phyloP scores from a whole-genome alignment of 1,140 invertebrate genomes.

The Coptotermes formosanus region DNA sequence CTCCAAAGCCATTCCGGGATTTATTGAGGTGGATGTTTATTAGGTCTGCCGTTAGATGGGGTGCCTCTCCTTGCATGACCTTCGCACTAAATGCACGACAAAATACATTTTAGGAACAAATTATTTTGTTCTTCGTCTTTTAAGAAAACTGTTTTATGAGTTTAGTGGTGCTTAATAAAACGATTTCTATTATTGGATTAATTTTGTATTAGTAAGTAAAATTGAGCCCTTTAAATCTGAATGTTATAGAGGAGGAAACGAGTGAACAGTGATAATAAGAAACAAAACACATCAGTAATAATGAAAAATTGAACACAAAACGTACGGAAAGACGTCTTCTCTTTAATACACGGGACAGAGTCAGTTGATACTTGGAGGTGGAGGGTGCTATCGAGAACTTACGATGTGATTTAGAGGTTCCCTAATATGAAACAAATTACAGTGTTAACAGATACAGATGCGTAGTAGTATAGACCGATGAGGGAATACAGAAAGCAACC shows the following conservation, averaged over 20 bases:
- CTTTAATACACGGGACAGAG: conserved; percentile 39
- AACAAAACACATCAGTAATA: conserved; percentile 31
- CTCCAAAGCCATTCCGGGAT: conserved; percentile 35
- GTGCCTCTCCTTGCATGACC: conserved; percentile 32
- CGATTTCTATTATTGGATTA: conserved; percentile 1
- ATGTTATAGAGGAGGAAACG: conserved; percentile 35
- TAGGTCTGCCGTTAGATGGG: conserved; percentile 20
- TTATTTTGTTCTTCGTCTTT: background rate
- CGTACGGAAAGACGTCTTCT: conserved; percentile 24
- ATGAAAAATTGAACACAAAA: conserved; percentile 27
- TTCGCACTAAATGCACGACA: conserved; percentile 36
- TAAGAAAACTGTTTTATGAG: background rate
- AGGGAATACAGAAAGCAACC: conserved; percentile 20
- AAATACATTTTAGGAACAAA: conserved; percentile 36
- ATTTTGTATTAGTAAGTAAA: background rate
- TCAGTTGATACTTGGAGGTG: conserved; percentile 55
- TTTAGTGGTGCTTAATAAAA: conserved; percentile 12
- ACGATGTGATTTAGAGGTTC: conserved; percentile 15
- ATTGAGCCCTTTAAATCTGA: background rate
- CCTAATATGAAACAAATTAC: conserved; percentile 12
- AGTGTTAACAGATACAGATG: conserved; percentile 6
- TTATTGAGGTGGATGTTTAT: conserved; percentile 21
- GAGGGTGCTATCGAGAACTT: conserved; percentile 38
- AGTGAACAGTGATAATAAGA: conserved; percentile 31
- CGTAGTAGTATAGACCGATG: background rate